These are phyloP conservation scores for Stenodera caucasica DNA, from an alignment of 2,888 invertebrate genomes.

Conservation along the genomic window DNA sequence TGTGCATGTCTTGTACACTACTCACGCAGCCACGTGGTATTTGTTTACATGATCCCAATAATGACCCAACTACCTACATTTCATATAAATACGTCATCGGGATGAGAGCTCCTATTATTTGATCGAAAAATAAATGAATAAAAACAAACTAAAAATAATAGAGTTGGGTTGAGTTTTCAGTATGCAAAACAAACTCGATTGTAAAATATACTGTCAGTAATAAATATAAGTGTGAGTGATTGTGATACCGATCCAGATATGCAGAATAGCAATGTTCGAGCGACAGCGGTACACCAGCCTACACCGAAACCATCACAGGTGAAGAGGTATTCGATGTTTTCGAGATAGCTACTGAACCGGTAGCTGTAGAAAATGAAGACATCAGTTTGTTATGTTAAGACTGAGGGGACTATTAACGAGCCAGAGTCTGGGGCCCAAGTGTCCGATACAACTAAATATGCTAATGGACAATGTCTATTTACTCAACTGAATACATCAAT, in stretches of 20 bases:
- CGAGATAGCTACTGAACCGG: slow-evolving; percentile 50
- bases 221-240: slow-evolving; percentile 32
- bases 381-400: slow-evolving; percentile 35
- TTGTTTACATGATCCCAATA: slow-evolving; percentile 22
- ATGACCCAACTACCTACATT: slow-evolving; percentile 19
- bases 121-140: too few species aligned
- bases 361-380: slow-evolving; percentile 48
- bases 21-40: slow-evolving; percentile 26
- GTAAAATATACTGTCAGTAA: slow-evolving; percentile 20
- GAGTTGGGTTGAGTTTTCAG: neutral
- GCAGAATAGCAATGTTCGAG: slow-evolving; percentile 42
- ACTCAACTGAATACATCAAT: slow-evolving; percentile 37
- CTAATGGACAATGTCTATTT: slow-evolving; percentile 36
- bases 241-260: slow-evolving; percentile 39
- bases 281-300: slow-evolving; percentile 42
- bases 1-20: slow-evolving; percentile 25
- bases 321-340: slow-evolving; percentile 48
- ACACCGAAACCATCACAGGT: slow-evolving; percentile 39
- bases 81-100: slow-evolving; percentile 6
- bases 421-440: slow-evolving; percentile 35
- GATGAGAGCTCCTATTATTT: too few species aligned
- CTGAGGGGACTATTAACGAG: slow-evolving; percentile 39
- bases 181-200: neutral
- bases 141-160: neutral
- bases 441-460: slow-evolving; percentile 39